A percentile compares a stretch with the other conserved stretches of the same genome.
phyloP scores from a whole-genome alignment of 2,797 vertebrate genomes.

The Danio aesculapii region DNA sequence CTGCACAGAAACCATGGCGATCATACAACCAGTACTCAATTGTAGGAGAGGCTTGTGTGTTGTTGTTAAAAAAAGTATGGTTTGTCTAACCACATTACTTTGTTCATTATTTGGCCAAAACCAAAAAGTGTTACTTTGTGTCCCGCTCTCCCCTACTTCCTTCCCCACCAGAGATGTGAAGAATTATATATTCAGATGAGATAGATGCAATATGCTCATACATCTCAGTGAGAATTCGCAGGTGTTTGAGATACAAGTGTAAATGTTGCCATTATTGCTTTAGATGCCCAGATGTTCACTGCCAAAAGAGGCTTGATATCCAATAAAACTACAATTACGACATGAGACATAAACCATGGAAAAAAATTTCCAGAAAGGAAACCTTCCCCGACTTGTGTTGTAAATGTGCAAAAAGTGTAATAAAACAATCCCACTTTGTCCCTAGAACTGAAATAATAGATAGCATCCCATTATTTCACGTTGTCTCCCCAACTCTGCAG shows the following conservation, averaged over 20 bases:
- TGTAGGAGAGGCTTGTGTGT: too few species aligned
- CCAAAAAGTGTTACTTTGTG: too few species aligned
- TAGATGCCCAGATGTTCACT: conserved; percentile 49
- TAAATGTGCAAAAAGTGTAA: neutral
- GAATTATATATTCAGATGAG: conserved; percentile 25
- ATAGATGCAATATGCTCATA: conserved; percentile 28
- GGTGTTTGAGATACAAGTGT: conserved; percentile 44
- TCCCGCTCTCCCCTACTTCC: too few species aligned
- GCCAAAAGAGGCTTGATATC: conserved; percentile 44
- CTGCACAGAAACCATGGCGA: too few species aligned
- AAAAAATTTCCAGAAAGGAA: conserved; percentile 24
- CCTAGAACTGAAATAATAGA: conserved; percentile 29
- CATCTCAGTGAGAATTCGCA: conserved; percentile 42
- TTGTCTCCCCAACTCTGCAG: neutral
- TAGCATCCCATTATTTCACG: neutral
- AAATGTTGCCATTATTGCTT: conserved; percentile 46
- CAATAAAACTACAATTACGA: conserved; percentile 44
- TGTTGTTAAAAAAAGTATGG: too few species aligned
- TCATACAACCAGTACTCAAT: too few species aligned
- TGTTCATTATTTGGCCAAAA: too few species aligned
- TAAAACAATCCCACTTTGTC: neutral
- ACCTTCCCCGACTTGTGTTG: neutral
- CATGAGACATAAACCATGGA: conserved; percentile 10
- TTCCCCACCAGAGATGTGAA: neutral
- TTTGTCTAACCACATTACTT: too few species aligned